Conservation (phyloP, 2,113 vertebrate species). For the Channa maculata region DNA sequence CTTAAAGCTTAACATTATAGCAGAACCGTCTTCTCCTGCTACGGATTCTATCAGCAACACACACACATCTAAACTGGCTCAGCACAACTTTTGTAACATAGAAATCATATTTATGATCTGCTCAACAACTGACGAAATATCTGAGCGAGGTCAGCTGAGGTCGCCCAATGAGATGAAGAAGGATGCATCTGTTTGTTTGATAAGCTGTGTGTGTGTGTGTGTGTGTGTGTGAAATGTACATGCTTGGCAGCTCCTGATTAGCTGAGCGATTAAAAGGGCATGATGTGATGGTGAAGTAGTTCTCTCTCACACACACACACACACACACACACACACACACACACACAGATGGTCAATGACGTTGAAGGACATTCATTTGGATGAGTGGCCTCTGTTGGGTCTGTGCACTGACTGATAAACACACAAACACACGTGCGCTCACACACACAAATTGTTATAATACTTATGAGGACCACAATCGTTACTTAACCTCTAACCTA, state of each 20-base stretch:
- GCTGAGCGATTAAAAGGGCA: constrained; percentile 44
- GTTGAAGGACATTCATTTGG: constrained; percentile 62
- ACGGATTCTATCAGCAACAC: no score
- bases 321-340: constrained; percentile 5
- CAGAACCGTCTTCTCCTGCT: no score
- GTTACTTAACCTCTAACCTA: constrained; percentile 20
- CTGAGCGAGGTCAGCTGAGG: constrained; percentile 48
- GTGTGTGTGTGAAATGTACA: constrained; percentile 3
- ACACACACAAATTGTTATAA: constrained; percentile 11
- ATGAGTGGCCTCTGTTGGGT: constrained; percentile 50
- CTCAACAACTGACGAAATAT: no score
- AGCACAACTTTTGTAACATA: no score
- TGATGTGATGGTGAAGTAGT: constrained; percentile 30
- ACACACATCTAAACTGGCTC: no score
- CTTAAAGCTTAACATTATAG: no score
- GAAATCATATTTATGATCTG: no score
- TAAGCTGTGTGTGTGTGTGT: constrained; percentile 35
- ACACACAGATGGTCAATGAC: constrained; percentile 52
- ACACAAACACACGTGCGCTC: background rate
- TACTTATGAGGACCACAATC: constrained; percentile 9
- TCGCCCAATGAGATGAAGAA: constrained; percentile 57
- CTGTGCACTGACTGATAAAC: constrained; percentile 6
- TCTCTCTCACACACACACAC: background rate
- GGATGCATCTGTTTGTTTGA: constrained; percentile 69
- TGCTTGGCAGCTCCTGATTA: constrained; percentile 57